phyloP scores from a whole-genome alignment of 2,113 vertebrate species.

The Raja brachyura region DNA sequence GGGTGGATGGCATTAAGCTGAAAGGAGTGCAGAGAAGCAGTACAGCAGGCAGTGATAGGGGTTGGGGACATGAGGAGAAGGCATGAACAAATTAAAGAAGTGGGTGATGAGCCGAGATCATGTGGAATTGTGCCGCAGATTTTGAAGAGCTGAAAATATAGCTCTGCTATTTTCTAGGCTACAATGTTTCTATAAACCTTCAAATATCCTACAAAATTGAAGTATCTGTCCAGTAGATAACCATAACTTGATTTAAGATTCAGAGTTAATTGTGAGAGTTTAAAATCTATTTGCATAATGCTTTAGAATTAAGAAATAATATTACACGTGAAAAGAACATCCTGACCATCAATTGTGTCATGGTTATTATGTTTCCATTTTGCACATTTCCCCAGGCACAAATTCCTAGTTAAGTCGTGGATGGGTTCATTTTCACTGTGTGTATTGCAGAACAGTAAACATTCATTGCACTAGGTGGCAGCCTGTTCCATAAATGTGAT shows the following conservation, averaged over 20 bases:
- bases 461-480: neutral
- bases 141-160: too few species aligned
- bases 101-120: too few species aligned
- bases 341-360: neutral
- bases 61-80: too few species aligned
- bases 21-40: too few species aligned
- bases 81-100: too few species aligned
- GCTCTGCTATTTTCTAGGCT: too few species aligned
- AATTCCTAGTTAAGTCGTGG: neutral
- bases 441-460: too few species aligned
- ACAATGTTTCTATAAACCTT: neutral
- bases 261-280: neutral
- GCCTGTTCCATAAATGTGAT: neutral
- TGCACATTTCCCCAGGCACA: neutral
- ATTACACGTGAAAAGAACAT: neutral
- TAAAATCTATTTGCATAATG: neutral
- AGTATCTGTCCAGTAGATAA: neutral
- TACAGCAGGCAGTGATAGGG: too few species aligned
- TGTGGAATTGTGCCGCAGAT: too few species aligned
- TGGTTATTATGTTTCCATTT: neutral
- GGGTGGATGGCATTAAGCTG: too few species aligned
- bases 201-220: neutral
- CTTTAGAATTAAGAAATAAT: neutral
- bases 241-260: neutral
- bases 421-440: neutral